These are phyloP conservation scores for Hylyphantes graminicola DNA, from an alignment of 1,140 invertebrate genomes.

Conservation along the genomic window DNA sequence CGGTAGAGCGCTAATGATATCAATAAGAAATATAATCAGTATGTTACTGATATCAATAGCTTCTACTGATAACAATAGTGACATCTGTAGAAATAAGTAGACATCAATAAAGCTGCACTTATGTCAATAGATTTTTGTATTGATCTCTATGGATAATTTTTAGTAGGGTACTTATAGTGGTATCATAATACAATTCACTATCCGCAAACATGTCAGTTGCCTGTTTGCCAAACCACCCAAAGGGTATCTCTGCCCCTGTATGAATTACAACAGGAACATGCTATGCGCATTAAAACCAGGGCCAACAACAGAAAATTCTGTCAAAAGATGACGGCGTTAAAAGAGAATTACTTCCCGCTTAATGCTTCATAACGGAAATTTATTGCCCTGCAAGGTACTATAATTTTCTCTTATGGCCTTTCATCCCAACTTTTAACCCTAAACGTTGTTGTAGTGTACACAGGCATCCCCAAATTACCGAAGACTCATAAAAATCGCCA, in stretches of 20 bases:
- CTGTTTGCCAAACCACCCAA: too few relatives aligned
- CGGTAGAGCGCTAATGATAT: too few relatives aligned
- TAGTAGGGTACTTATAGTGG: too few relatives aligned
- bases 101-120: too few relatives aligned
- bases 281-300: slow-evolving; percentile 47
- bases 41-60: too few relatives aligned
- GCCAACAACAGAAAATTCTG: slow-evolving; percentile 51
- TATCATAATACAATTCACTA: too few relatives aligned
- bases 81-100: too few relatives aligned
- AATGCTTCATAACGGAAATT: slow-evolving; percentile 60
- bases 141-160: too few relatives aligned
- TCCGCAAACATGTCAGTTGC: too few relatives aligned
- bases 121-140: too few relatives aligned
- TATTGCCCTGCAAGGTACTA: slow-evolving; percentile 53
- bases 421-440: slow-evolving; percentile 51
- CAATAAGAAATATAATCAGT: too few relatives aligned
- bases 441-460: slow-evolving; percentile 56
- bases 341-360: slow-evolving; percentile 55
- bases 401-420: slow-evolving; percentile 56
- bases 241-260: not conserved
- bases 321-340: slow-evolving; percentile 57
- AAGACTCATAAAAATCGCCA: slow-evolving; percentile 45
- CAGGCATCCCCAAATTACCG: slow-evolving; percentile 44
- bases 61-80: too few relatives aligned
- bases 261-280: slow-evolving; percentile 47